Conservation (phyloP, 2,888 invertebrate species). For the Cantharis rufa region DNA sequence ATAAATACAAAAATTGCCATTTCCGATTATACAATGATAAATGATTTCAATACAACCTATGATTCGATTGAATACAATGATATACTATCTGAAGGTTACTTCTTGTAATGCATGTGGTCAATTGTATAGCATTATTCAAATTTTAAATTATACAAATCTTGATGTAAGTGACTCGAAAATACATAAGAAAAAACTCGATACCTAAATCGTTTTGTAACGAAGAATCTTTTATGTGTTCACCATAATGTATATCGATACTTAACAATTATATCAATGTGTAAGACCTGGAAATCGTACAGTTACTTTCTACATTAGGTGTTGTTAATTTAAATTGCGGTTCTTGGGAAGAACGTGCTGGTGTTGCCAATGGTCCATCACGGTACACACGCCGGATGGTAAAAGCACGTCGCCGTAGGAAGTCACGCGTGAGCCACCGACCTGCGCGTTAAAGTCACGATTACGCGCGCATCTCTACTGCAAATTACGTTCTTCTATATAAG, state of each 20-base stretch:
- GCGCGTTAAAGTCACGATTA: conserved; percentile 40
- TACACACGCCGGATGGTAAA: conserved; percentile 24
- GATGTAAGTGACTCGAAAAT: background rate
- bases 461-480: conserved; percentile 43
- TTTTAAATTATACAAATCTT: background rate
- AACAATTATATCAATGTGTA: background rate
- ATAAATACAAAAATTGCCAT: background rate
- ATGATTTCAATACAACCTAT: background rate
- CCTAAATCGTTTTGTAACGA: background rate
- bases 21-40: background rate
- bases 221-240: background rate
- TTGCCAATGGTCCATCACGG: conserved; percentile 35
- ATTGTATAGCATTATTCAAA: background rate
- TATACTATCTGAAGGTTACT: background rate
- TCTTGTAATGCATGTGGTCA: background rate
- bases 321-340: conserved; percentile 25
- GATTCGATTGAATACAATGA: background rate
- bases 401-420: conserved; percentile 38
- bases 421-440: conserved; percentile 41
- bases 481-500: conserved; percentile 40
- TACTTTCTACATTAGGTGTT: conserved; percentile 3
- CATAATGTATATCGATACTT: background rate
- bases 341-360: conserved; percentile 34
- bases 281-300: background rate
- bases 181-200: background rate